Conservation (phyloP, 2,888 invertebrate species). For the Trissolcus japonicus region DNA sequence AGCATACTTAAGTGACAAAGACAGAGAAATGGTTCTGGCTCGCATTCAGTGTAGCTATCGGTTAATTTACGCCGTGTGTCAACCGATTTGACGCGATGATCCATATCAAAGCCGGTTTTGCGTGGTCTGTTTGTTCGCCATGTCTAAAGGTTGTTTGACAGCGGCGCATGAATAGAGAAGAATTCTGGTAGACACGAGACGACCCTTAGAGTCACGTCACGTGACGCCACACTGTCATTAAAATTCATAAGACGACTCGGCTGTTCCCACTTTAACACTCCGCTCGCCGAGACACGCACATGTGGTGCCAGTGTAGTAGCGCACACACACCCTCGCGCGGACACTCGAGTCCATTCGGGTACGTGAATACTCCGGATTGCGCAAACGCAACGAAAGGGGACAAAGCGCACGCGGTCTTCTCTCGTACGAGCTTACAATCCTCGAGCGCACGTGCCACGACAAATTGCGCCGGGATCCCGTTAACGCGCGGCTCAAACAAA, state of each 20-base stretch:
- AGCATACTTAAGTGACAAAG: slow-evolving; percentile 7
- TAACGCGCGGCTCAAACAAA: slow-evolving; percentile 46
- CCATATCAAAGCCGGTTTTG: slow-evolving; percentile 30
- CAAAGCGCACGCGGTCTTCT: slow-evolving; percentile 23
- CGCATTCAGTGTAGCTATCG: slow-evolving; percentile 12
- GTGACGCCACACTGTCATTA: slow-evolving; percentile 57
- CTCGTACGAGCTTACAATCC: slow-evolving; percentile 15
- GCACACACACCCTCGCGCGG: slow-evolving; percentile 4
- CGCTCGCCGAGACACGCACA: slow-evolving; percentile 16
- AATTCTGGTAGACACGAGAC: slow-evolving; percentile 50
- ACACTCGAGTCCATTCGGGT: slow-evolving; percentile 28
- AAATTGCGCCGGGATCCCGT: slow-evolving; percentile 42
- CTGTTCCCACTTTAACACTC: slow-evolving; percentile 51
- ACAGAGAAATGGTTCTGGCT: slow-evolving; percentile 5
- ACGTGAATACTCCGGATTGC: slow-evolving; percentile 6
- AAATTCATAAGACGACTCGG: slow-evolving; percentile 59
- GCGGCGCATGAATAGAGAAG: slow-evolving; percentile 42
- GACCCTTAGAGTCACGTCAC: slow-evolving; percentile 48
- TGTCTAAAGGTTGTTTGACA: slow-evolving; percentile 53
- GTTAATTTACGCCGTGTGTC: slow-evolving; percentile 33
- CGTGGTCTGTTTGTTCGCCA: slow-evolving; percentile 10
- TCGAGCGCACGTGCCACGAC: slow-evolving; percentile 45
- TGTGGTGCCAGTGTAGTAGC: slow-evolving; percentile 33
- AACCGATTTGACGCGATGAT: slow-evolving; percentile 31
- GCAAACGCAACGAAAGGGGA: background rate